Percentiles rank a stretch among this genome's conserved stretches.
Conservation (phyloP, 2,113 vertebrate genomes). For the Ictalurus punctatus region DNA sequence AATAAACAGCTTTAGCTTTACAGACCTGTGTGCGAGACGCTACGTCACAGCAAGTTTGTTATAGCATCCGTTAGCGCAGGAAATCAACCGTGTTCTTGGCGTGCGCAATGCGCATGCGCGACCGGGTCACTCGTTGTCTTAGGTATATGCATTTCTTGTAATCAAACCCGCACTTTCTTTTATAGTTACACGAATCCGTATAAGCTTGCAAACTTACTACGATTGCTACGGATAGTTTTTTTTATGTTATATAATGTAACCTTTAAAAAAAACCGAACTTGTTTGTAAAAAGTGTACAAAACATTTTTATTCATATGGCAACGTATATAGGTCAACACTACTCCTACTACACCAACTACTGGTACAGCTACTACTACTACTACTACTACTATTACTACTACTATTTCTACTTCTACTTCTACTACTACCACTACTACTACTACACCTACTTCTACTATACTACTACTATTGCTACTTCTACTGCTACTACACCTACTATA, state of each 20-base stretch:
- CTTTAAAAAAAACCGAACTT: neutral
- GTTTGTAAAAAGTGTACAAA: neutral
- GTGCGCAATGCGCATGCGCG: neutral
- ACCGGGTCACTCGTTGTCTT: neutral
- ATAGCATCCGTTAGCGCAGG: neutral
- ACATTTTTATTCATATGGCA: neutral
- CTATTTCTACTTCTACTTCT: too few relatives aligned
- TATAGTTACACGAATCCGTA: neutral
- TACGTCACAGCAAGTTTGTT: neutral
- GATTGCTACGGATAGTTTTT: too few relatives aligned
- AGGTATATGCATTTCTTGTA: neutral
- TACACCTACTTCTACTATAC: too few relatives aligned
- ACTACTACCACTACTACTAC: too few relatives aligned
- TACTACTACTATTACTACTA: too few relatives aligned
- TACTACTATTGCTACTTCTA: too few relatives aligned
- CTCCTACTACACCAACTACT: neutral
- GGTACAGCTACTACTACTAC: too few relatives aligned
- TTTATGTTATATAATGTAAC: neutral
- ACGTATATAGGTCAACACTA: too few relatives aligned
- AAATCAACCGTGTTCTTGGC: too few relatives aligned
- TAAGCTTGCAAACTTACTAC: neutral
- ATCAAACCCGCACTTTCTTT: neutral
- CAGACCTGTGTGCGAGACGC: constrained; percentile 44
- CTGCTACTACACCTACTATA: too few relatives aligned
- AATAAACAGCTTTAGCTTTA: neutral